Base-by-base conservation (phyloP, 2,113 vertebrate species). In the Psilopsiagon aurifrons region DNA sequence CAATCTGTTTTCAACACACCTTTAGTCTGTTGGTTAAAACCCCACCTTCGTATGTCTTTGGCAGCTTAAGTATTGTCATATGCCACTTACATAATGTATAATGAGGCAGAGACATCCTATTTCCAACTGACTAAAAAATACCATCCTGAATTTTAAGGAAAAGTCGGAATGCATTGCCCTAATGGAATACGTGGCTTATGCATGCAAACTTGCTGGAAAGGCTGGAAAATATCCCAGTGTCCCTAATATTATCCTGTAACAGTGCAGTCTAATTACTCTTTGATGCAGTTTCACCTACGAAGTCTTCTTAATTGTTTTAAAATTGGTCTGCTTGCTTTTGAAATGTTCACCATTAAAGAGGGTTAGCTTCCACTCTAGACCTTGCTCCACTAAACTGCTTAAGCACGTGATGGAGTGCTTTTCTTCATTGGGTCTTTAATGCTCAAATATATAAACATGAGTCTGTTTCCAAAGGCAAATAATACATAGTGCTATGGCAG, bases 381-480 rank as follows among this genome's bases (percentile, higher is more conserved):
- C n/a, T 47, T 33, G 24, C 66, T 69, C 17, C 4, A 52, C 19
- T 85, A 41, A 89, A 78, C 47, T 57, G 60, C 47, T 78, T 67
- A 80, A 82, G 22, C n/a, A 28, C 47, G 18, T 88, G 62, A 60
- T 84, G 33, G 67, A 95, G 9, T 71, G 44, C 39, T 75, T 94
- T 87, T 66, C 37, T 69, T 39, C 57, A 19, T 17, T 46, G 41
- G 29, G 24, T 4, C 73, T 84, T 85, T 76, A 81, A 54, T 57
- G 47, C 27, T 95, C 46, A 66, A 79, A 49, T 90, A 95, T 49
- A 66, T 57, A 95, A 96, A 63, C 29, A 55, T 4, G 49, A 64
- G 67, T 52, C 84, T 80, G 78, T 70, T 97, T 96, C 90, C 57
- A 88, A 59, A 94, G 60, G 68, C 9, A 1, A 95, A 80, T 90